Evolutionary conservation across 2,888 invertebrate genomes (phyloP).

Genomic region (Hetaerina titia): DNA sequence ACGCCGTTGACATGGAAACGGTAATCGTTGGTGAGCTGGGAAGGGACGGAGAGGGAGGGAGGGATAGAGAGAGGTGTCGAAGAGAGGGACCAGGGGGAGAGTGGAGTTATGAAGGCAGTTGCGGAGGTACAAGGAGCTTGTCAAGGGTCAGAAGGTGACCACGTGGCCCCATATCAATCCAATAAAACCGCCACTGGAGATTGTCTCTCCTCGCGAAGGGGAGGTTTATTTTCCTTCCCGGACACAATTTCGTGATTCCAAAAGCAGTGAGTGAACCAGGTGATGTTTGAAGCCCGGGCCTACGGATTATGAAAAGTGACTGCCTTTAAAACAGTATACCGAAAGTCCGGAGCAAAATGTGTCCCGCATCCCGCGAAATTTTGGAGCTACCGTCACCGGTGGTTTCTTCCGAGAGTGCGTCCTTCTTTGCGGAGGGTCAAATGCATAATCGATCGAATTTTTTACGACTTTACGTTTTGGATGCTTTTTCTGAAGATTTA

Average conservation of each 20-base stretch:
- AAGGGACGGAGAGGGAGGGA: background rate
- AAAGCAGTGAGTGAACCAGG: too few relatives aligned
- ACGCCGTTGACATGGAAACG: conserved; percentile 57
- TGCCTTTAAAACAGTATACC: too few relatives aligned
- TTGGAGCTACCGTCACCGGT: too few relatives aligned
- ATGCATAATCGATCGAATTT: too few relatives aligned
- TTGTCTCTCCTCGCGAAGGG: background rate
- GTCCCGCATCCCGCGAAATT: too few relatives aligned
- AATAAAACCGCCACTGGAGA: background rate
- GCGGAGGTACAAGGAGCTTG: background rate
- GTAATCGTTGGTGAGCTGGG: background rate
- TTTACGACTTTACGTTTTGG: too few relatives aligned
- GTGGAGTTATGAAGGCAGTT: background rate
- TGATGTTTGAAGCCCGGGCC: too few relatives aligned
- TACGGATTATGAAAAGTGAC: too few relatives aligned
- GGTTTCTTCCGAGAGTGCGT: too few relatives aligned
- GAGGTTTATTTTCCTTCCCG: background rate
- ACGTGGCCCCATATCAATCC: background rate
- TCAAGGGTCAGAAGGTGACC: background rate
- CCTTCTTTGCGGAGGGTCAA: too few relatives aligned
- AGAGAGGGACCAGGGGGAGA: background rate
- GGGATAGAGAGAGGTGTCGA: background rate
- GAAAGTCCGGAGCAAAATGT: too few relatives aligned
- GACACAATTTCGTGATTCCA: background rate
- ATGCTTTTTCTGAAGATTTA: too few relatives aligned